Evolutionary conservation across 2,888 invertebrate genomes (phyloP).

Genomic region (Chaitophorus viminalis): DNA sequence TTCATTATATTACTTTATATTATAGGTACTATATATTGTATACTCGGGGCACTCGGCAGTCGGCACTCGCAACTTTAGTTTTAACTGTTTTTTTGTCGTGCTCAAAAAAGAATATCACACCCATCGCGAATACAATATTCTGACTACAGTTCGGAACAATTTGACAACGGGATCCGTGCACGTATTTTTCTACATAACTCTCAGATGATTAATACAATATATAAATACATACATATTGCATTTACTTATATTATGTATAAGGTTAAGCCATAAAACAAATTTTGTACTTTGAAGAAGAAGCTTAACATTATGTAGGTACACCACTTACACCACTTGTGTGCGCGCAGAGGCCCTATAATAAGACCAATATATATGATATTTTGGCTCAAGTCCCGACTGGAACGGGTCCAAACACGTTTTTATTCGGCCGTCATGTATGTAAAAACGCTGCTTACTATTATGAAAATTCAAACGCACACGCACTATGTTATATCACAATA

Average conservation of each 20-base stretch:
- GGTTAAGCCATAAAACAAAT: neutral
- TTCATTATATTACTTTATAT: too few relatives aligned
- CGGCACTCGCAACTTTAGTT: too few relatives aligned
- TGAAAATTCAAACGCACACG: constrained; percentile 27
- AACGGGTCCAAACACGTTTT: constrained; percentile 57
- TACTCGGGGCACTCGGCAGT: too few relatives aligned
- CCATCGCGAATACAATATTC: neutral
- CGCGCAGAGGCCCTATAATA: constrained; percentile 29
- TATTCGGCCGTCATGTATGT: constrained; percentile 40
- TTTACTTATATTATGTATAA: too few relatives aligned
- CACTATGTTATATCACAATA: neutral
- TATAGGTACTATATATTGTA: too few relatives aligned
- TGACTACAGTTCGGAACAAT: neutral
- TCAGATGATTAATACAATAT: too few relatives aligned
- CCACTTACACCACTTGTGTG: neutral
- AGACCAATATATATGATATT: constrained; percentile 51
- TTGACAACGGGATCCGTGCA: neutral
- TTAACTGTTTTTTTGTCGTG: too few relatives aligned
- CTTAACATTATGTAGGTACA: neutral
- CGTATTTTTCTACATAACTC: neutral
- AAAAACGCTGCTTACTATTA: constrained; percentile 38
- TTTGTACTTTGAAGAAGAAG: constrained; percentile 4
- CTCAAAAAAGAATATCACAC: too few relatives aligned
- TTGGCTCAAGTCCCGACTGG: constrained; percentile 55
- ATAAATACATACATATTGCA: too few relatives aligned